phyloP scores from a whole-genome alignment of 2,113 vertebrate genomes.

The Formicarius rufipectus region DNA sequence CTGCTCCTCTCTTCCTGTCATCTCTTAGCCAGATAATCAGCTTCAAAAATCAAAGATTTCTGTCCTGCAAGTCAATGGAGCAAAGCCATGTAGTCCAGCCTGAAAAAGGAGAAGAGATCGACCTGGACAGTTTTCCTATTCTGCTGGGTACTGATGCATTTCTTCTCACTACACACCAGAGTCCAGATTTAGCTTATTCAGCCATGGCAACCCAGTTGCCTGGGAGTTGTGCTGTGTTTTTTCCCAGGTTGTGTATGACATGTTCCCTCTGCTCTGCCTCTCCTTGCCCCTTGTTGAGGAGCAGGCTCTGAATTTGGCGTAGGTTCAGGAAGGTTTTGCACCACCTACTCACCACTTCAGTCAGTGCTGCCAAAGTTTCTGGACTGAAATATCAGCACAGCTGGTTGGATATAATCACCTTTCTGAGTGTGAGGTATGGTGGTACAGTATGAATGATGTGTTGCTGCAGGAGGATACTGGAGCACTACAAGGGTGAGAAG shows the following conservation, averaged over 20 bases:
- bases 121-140: constrained; percentile 27
- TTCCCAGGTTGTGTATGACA: not conserved
- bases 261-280: not conserved
- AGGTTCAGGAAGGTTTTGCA: not conserved
- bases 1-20: not conserved
- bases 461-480: rapidly evolving
- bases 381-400: not conserved
- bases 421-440: not conserved
- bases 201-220: constrained; percentile 33
- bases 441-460: not conserved
- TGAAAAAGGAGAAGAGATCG: not conserved
- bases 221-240: not conserved
- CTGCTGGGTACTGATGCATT: not conserved
- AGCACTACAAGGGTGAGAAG: not conserved
- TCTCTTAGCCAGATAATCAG: not conserved
- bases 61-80: constrained; percentile 9
- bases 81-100: not conserved
- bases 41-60: constrained; percentile 23
- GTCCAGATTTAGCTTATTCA: constrained; percentile 29
- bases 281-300: not conserved
- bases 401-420: not conserved
- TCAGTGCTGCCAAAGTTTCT: not conserved
- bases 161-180: not conserved
- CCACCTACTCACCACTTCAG: not conserved
- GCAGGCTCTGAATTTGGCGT: not conserved